Base-by-base conservation (phyloP, 2,888 invertebrate species). In the Cephus pulcher region DNA sequence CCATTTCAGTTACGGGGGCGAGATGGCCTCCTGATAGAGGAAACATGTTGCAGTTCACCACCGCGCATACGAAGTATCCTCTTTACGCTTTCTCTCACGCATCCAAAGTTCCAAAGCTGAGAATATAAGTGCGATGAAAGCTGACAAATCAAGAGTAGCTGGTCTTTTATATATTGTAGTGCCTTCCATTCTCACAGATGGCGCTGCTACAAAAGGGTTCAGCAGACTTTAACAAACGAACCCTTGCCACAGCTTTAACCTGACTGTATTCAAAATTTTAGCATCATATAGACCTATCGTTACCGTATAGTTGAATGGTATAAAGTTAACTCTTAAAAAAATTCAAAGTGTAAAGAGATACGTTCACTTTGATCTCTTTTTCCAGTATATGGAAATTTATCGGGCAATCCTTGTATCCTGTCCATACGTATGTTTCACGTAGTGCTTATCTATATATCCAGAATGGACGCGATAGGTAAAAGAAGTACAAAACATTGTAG, bases 11-110 rank as follows among this genome's bases (percentile, higher is more conserved):
- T 76, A 79, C 75, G 78, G 76, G 73, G 82, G 80, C 81, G 76
- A 37, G 81, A 83, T 83, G 85, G 80, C 84, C 83, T 82, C 80
- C 84, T 87, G 89, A 89, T 88, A 88, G 88, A 84, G 84, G 84
- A 88, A 88, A 87, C 88, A 85, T 88, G 88, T 88, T 86, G 84
- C 83, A 76, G 81, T 80, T 81, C 81, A 80, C 83, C 81, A 82
- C 77, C 78, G 83, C 84, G 88, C 88, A 88, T 89, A 88, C 87
- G 80, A 86, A 87, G 86, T 77, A 76, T 75, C 30, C 75, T 56
- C 35, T 75, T 75, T 70, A 76, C 78, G 79, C 80, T 73, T 80
- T 84, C 78, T 34, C 79, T 75, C 77, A 74, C 82, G 78, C 40
- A 34, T 32, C 71, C 56, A 56, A n/a, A 32, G 71, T 71, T 12